phyloP scores from a whole-genome alignment of 2,888 invertebrate genomes.

The Tetrapedia diversipes region DNA sequence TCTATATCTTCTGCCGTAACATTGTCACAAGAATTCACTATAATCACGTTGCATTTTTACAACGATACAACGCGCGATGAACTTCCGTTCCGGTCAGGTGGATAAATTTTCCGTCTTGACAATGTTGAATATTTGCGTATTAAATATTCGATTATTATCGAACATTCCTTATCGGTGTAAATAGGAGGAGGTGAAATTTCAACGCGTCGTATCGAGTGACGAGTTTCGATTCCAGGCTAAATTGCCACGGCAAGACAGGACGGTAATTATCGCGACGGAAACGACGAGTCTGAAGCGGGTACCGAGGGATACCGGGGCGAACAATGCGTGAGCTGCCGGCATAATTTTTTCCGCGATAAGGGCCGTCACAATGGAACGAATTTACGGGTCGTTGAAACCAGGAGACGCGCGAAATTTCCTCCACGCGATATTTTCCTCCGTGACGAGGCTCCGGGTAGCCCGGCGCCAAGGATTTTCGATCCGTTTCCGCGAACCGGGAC shows the following conservation, averaged over 20 bases:
- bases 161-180: background rate
- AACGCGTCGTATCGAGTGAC: background rate
- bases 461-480: constrained; percentile 47
- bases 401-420: constrained; percentile 48
- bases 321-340: constrained; percentile 39
- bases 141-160: too few relatives aligned
- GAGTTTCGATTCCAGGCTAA: background rate
- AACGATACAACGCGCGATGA: too few relatives aligned
- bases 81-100: too few relatives aligned
- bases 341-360: constrained; percentile 49
- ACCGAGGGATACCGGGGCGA: background rate
- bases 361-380: constrained; percentile 47
- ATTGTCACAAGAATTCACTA: too few relatives aligned
- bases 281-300: constrained; percentile 14
- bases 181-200: background rate
- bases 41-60: too few relatives aligned
- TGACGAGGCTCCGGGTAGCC: constrained; percentile 1
- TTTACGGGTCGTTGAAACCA: constrained; percentile 48
- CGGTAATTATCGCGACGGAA: constrained; percentile 27
- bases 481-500: constrained; percentile 19
- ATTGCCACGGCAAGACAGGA: background rate
- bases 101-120: background rate
- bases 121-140: too few relatives aligned
- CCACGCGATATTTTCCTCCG: constrained; percentile 33
- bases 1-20: too few relatives aligned